Base-by-base conservation (phyloP, 2,113 vertebrate genomes). In the Cyprinodon tularosa region DNA sequence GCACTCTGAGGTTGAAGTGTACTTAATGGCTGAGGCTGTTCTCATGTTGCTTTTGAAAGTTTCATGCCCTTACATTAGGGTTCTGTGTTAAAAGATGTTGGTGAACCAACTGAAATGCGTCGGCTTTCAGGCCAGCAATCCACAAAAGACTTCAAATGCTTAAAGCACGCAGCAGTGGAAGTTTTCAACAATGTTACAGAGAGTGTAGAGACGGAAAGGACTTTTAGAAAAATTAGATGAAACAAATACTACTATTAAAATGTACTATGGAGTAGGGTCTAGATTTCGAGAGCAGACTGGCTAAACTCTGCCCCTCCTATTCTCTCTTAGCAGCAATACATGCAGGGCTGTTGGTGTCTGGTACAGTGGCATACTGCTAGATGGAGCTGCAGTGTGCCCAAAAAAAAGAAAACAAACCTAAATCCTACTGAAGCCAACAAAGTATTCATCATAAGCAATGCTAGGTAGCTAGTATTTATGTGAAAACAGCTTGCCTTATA, bases 41-140 rank as follows among this genome's bases (percentile, higher is more conserved):
- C 71, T 71, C 61, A 63, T 74, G 77, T 68, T 74, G 50, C 81
- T 77, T 15, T 60, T 83, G 17, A 84, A 87, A 83, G 44, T 86
- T 90, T 87, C 38, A 78, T 69, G 4, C 8, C 2, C 20, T 66
- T 76, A 67, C 61, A 62, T 72, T n/a, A 64, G n/a, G 48, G 64
- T 36, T 45, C 75, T 45, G 70, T 42, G 69, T 80, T 74, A 15
- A 72, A 80, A 44, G 39, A 82, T 62, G 62, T 45, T 72, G 71
- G 62, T 69, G 60, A 72, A 81, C 66, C 47, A n/a, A 53, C 68
- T 80, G 69, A 74, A 74, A 76, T 10, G 59, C 8, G 6, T 17
- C 63, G 42, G 62, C 68, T 77, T 73, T 68, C 59, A 82, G 66
- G 37, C 60, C 66, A 62, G n/a, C 17, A 71, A 78, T 71, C 71